Conservation (phyloP, 1,140 invertebrate species). For the Trachymyrmex septentrionalis region DNA sequence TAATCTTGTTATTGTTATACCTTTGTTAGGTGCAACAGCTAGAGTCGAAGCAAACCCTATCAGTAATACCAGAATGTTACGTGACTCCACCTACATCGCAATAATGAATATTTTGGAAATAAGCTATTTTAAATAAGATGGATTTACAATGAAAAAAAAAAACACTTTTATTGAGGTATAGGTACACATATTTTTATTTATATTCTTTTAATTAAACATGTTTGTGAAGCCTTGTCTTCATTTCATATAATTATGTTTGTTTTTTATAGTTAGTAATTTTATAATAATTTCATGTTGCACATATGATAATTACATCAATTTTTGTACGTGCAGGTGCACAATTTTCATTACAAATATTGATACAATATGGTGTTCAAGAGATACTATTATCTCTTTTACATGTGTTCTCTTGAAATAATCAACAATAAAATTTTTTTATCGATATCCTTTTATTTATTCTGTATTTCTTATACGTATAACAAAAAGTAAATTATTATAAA, state of each 20-base stretch:
- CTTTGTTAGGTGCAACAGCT: conserved; percentile 80
- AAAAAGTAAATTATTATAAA: conserved; percentile 3
- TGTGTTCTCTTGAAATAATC: conserved; percentile 4
- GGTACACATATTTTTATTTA: conserved; percentile 24
- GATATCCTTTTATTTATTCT: not conserved
- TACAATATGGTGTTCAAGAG: conserved; percentile 1
- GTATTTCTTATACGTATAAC: not conserved
- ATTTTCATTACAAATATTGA: conserved; percentile 13
- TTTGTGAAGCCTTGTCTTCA: not conserved
- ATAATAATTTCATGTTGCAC: conserved; percentile 6
- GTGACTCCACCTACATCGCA: conserved; percentile 63
- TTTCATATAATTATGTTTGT: not conserved
- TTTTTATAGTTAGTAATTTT: not conserved
- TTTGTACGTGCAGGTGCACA: conserved; percentile 22
- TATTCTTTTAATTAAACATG: not conserved
- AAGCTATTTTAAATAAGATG: not conserved
- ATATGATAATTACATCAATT: not conserved
- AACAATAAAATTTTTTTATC: not conserved
- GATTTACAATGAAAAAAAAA: conserved; percentile 10
- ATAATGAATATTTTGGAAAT: conserved; percentile 44
- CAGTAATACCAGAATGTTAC: conserved; percentile 80
- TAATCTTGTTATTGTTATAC: conserved; percentile 35
- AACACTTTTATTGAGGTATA: conserved; percentile 29
- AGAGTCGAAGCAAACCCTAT: conserved; percentile 79
- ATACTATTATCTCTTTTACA: not conserved